Evolutionary conservation across 2,888 invertebrate species (phyloP).

Genomic region (Chaetogeoica ovagalla): DNA sequence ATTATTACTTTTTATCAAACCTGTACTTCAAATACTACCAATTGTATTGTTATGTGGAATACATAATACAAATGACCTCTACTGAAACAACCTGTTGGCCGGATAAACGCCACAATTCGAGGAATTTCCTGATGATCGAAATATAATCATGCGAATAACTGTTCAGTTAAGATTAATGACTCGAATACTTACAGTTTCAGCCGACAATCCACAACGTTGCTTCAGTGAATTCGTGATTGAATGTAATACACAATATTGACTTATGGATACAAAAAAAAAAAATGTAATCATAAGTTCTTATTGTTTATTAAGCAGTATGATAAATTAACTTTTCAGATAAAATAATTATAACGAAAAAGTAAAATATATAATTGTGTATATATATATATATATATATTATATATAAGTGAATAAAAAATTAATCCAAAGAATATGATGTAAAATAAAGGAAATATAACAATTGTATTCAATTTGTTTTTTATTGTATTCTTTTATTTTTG

Average conservation of each 20-base stretch:
- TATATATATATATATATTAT: too few relatives aligned
- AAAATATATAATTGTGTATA: background rate
- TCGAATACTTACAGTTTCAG: slow-evolving; percentile 9
- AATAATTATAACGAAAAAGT: background rate
- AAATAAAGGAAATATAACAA: too few relatives aligned
- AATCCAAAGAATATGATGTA: too few relatives aligned
- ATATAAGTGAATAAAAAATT: too few relatives aligned
- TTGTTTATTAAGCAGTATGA: too few relatives aligned
- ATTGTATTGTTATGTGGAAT: background rate
- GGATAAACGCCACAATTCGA: slow-evolving; percentile 16
- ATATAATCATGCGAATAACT: slow-evolving; percentile 30
- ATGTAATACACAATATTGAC: background rate
- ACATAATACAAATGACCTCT: slow-evolving; percentile 6
- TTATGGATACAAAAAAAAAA: background rate
- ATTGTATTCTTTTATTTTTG: too few relatives aligned
- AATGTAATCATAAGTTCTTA: too few relatives aligned
- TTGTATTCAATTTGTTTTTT: too few relatives aligned
- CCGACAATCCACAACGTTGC: background rate
- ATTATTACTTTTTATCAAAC: slow-evolving; percentile 6
- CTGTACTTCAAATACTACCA: background rate
- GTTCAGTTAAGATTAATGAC: slow-evolving; percentile 26
- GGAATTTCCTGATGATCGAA: slow-evolving; percentile 27
- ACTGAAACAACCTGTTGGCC: background rate
- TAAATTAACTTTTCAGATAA: too few relatives aligned
- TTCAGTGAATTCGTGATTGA: background rate